Conservation (phyloP, 2,888 invertebrate genomes). For the Gerris lacustris region DNA sequence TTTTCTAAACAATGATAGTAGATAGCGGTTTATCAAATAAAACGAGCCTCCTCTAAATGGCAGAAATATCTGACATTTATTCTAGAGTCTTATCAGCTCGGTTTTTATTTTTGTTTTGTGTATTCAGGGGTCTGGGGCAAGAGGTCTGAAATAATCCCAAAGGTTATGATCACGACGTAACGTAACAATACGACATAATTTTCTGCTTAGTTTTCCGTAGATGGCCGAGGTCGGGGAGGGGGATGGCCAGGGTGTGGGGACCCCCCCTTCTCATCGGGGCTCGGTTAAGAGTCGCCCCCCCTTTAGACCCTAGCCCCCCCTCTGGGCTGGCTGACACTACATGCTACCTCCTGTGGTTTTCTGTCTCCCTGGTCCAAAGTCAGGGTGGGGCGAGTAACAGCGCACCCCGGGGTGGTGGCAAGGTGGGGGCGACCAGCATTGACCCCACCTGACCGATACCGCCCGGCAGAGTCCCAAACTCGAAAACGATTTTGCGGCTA, state of each 20-base stretch:
- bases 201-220: background rate
- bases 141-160: too few relatives aligned
- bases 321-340: background rate
- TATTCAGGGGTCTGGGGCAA: too few relatives aligned
- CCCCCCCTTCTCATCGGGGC: slow-evolving; percentile 18
- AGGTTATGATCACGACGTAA: too few relatives aligned
- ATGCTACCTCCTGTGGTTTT: background rate
- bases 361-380: background rate
- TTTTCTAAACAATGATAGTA: too few relatives aligned
- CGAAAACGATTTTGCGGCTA: background rate
- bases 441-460: slow-evolving; percentile 3
- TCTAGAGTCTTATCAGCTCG: too few relatives aligned
- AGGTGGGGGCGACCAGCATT: background rate
- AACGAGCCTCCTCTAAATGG: too few relatives aligned
- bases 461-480: background rate
- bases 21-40: too few relatives aligned
- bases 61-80: too few relatives aligned
- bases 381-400: background rate
- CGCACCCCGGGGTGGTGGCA: background rate
- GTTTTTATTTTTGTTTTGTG: too few relatives aligned
- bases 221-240: slow-evolving; percentile 34
- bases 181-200: too few relatives aligned
- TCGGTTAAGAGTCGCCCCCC: slow-evolving; percentile 15
- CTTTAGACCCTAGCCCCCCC: slow-evolving; percentile 15
- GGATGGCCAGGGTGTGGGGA: slow-evolving; percentile 30